Evolutionary conservation across 1,140 invertebrate species (phyloP).

Genomic region (Yoshiicerus persimilis): DNA sequence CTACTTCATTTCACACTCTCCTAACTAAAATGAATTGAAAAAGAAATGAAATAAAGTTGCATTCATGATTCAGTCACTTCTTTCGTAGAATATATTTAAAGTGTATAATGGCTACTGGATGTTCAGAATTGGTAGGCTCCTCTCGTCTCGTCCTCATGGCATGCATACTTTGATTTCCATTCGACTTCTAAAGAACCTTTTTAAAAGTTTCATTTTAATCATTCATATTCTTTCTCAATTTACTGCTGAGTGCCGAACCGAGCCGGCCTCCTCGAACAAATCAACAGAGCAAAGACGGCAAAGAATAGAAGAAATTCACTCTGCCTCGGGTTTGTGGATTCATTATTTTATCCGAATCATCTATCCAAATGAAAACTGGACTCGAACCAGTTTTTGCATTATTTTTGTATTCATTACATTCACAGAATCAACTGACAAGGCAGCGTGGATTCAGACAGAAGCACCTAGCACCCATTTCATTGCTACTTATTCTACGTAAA

Average conservation of each 20-base stretch:
- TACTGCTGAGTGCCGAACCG: neutral
- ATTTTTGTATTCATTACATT: constrained; percentile 2
- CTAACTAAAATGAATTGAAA: neutral
- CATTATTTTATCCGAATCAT: constrained; percentile 18
- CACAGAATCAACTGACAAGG: neutral
- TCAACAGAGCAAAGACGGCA: neutral
- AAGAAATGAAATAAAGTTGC: neutral
- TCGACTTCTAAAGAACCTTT: neutral
- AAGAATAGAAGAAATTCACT: neutral
- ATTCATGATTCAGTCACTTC: neutral
- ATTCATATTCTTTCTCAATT: constrained; percentile 17
- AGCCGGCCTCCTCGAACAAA: neutral
- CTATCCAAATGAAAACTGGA: constrained; percentile 6
- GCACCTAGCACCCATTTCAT: neutral
- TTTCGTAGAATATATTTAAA: neutral
- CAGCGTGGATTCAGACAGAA: neutral
- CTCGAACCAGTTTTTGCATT: constrained; percentile 19
- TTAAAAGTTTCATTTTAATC: constrained; percentile 7
- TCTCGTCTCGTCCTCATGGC: neutral
- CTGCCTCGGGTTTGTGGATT: constrained; percentile 14
- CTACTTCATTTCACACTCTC: neutral
- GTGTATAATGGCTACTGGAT: neutral
- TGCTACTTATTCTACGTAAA: too few relatives aligned
- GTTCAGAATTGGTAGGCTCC: neutral
- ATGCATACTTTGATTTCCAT: neutral